Base-by-base conservation (phyloP, 2,888 invertebrate genomes). In the Tupiocoris notatus region DNA sequence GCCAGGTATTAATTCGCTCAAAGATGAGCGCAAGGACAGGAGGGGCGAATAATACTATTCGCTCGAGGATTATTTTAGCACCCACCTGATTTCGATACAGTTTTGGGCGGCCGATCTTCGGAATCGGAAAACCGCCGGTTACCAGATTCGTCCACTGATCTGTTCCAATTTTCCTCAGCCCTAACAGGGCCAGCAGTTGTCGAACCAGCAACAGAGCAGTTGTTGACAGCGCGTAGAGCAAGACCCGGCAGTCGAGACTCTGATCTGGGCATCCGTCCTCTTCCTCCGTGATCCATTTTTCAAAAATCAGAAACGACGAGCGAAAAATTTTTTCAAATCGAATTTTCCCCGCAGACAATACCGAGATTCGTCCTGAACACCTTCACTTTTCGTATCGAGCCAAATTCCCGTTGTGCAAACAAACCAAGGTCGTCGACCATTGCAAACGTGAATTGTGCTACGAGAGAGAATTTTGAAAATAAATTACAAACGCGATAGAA, bases 111-210 rank as follows among this genome's bases (percentile, higher is more conserved):
- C 62, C 73, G 79, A 54, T 82, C 82, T 78, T 82, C 82, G 18
- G 82, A 82, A 79, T 82, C 82, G 21, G 82, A 82, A 78, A 81
- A 81, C 17, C 82, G 65, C 62, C 82, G 79, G 57, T 79, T 81
- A 23, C 79, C 80, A 56, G 80, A 77, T 70, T 81, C 81, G 57
- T 80, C 81, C 16, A 79, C 79, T 6, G 81, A 80, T 66, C 78
- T 79, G 63, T 78, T 80, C 79, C 79, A 80, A 65, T 78, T 77
- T 39, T 77, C 79, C 75, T 80, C 80, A 23, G 78, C 76, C 9
- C 78, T 76, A 65, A 78, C 39, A 12, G 39, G 12, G 6, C 39
- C 39, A 39, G 39, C 39, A 39, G 3, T 39, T 3, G 3, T 39
- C 39, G 39, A 3, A 7, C 6, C 39, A 39, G 39, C 39, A 39